A percentile compares a stretch with the other conserved stretches of the same genome.
These are phyloP conservation scores for Gymnocheta viridis DNA, from an alignment of 2,888 invertebrate species.

Conservation along the genomic window DNA sequence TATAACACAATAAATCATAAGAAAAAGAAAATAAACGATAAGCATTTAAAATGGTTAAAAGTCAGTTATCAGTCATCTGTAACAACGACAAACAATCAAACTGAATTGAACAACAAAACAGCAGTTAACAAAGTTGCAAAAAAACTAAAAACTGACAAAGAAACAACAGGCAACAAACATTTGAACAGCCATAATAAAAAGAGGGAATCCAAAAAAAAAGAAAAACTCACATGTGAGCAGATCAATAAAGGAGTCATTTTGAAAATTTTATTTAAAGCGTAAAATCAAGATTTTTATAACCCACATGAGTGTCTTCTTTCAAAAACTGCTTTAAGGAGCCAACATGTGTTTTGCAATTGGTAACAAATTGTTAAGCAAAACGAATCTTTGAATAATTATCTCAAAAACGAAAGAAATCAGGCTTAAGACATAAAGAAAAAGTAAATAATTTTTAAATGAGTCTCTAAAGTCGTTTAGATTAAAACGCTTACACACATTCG, in stretches of 20 bases:
- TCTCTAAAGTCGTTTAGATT: conserved; percentile 32
- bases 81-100: conserved; percentile 47
- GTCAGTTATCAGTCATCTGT: conserved; percentile 63
- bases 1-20: conserved; percentile 49
- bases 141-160: conserved; percentile 22
- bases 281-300: not conserved
- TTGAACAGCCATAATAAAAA: conserved; percentile 2
- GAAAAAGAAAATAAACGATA: not conserved
- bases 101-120: conserved; percentile 38
- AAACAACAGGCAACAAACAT: conserved; percentile 13
- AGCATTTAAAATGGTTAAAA: conserved; percentile 46
- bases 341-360: conserved; percentile 46
- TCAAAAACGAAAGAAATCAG: conserved; percentile 34
- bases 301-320: conserved; percentile 3
- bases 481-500: not conserved
- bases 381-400: conserved; percentile 72
- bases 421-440: conserved; percentile 54
- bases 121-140: conserved; percentile 47
- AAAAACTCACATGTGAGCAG: conserved; percentile 21
- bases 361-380: conserved; percentile 70
- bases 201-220: not conserved
- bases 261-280: not conserved
- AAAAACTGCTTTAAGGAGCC: conserved; percentile 13
- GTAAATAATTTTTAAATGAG: conserved; percentile 55
- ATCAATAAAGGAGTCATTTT: conserved; percentile 6